Conservation (phyloP, 2,113 vertebrate species). For the Tragelaphus strepsiceros region DNA sequence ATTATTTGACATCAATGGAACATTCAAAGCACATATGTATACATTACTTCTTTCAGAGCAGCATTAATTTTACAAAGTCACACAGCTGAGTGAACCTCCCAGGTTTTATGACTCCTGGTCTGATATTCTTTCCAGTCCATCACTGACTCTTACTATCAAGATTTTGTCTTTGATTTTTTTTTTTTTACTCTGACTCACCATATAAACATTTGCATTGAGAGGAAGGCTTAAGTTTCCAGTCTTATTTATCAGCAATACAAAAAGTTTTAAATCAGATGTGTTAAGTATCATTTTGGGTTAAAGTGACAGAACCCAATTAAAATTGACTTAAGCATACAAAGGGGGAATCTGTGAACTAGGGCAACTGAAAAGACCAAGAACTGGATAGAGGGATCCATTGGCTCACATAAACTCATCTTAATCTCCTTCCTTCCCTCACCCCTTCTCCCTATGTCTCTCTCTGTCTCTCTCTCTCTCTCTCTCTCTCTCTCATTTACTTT, state of each 20-base stretch:
- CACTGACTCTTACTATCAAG: neutral
- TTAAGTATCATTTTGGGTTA: neutral
- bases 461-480: no score
- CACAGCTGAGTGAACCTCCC: neutral
- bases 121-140: neutral
- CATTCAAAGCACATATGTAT: neutral
- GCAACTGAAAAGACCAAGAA: neutral
- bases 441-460: neutral
- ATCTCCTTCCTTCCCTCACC: neutral
- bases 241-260: neutral
- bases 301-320: neutral
- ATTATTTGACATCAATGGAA: neutral
- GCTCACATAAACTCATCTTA: neutral
- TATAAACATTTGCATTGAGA: neutral
- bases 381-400: neutral
- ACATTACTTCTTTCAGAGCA: neutral
- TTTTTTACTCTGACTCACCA: neutral
- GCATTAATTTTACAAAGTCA: neutral
- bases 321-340: neutral
- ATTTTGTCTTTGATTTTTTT: neutral
- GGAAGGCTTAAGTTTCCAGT: neutral
- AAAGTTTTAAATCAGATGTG: neutral
- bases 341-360: neutral
- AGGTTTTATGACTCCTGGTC: neutral
- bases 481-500: neutral